Evolutionary conservation across 2,888 invertebrate species (phyloP), one percentile per base, ranked within the genome.

Genomic region (Polyommatus icarus): DNA sequence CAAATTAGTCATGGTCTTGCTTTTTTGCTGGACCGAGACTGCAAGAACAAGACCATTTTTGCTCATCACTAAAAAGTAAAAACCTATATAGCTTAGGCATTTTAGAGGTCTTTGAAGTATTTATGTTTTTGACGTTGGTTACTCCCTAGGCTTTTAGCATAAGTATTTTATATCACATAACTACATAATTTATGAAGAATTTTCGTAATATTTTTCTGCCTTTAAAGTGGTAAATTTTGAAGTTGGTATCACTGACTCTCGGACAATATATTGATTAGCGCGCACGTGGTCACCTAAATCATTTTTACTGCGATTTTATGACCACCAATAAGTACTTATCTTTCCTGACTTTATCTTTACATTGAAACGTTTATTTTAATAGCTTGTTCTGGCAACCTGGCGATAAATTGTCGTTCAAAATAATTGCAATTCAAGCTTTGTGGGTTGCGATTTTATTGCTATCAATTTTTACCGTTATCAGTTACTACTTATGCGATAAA

Each of bases 321-420:
- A 54, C 15, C 50, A 29, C 10, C 18, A 20, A 46, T 54, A 50
- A 75, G 46, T 67, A 24, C 61, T 61, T 61, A 46, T 75, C 1
- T 50, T 50, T 46, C 12, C 12, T 12, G 5, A 46, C 24, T 24
- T 75, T 50, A 75, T 54, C 75, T 75, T 75, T 40, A 29, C 24
- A 75, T 46, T 75, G 24, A 54, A 75, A 54, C 75, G 75, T 75
- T 75, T 75, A 75, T 75, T 75, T 72, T 73, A 46, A 73, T 73
- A 73, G 72, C 72, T 46, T 40, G 72, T 73, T 40, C 40, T 15
- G 15, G 36, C 46, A 40, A n/a, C 72, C 72, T 73, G 72, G 20
- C 40, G 20, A 6, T 12, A 46, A 12, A 73, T 73, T 73, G 20
- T 20, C 72, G n/a, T 20, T 73, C 4, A 73, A 73, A 20, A 40